Conservation (phyloP, 2,113 vertebrate species). For the Morone chrysops region DNA sequence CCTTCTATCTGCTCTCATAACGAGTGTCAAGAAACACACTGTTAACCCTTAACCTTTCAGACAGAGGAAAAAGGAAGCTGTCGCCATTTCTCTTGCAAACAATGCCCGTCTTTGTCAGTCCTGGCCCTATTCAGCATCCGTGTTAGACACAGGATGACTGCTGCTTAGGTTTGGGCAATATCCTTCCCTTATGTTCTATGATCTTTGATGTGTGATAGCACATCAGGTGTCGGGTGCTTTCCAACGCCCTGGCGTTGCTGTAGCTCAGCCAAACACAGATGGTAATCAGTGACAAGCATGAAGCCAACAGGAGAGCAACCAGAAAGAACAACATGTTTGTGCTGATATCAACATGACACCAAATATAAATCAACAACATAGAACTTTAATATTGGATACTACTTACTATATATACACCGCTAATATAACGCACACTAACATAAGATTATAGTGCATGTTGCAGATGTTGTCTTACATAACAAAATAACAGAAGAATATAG, state of each 20-base stretch:
- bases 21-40: conserved; percentile 43
- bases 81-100: conserved; percentile 30
- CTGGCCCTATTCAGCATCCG: neutral
- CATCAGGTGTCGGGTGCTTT: conserved; percentile 14
- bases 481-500: neutral
- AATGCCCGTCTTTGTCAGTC: conserved; percentile 22
- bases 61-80: conserved; percentile 29
- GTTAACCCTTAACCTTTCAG: conserved; percentile 50
- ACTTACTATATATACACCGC: no score
- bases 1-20: conserved; percentile 47
- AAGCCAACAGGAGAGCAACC: conserved; percentile 17
- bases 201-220: conserved; percentile 41
- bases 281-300: conserved; percentile 21
- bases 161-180: conserved; percentile 35
- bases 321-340: neutral
- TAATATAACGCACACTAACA: neutral
- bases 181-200: conserved; percentile 37
- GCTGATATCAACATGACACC: neutral
- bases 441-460: neutral
- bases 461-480: neutral
- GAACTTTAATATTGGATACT: neutral
- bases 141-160: conserved; percentile 13
- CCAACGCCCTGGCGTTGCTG: neutral
- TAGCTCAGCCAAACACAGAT: conserved; percentile 43
- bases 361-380: neutral